phyloP scores from a whole-genome alignment of 1,140 invertebrate genomes.

The Sminthurinus signatus region DNA sequence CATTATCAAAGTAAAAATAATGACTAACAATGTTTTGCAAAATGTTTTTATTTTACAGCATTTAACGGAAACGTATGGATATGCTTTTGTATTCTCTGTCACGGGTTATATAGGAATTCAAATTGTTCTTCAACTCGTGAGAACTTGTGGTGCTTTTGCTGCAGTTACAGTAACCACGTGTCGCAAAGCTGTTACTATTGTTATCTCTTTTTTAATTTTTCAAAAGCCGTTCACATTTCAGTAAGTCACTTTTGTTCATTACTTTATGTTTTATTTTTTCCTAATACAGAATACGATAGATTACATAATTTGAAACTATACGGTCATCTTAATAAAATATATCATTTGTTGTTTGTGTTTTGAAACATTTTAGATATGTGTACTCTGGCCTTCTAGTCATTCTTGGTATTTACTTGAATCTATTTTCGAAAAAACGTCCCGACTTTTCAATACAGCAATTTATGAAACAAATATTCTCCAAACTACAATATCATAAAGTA shows the following conservation, averaged over 20 bases:
- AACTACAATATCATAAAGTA: not conserved
- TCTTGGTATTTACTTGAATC: constrained; percentile 59
- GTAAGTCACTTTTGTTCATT: constrained; percentile 54
- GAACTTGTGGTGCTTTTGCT: constrained; percentile 77
- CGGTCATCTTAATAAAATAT: too few species aligned
- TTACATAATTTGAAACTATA: too few species aligned
- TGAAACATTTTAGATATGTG: constrained; percentile 76
- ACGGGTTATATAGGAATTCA: constrained; percentile 88
- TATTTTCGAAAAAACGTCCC: constrained; percentile 38
- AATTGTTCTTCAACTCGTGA: constrained; percentile 79
- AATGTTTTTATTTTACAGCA: constrained; percentile 54
- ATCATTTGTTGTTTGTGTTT: too few species aligned
- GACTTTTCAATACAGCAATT: constrained; percentile 22
- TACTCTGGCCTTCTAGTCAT: constrained; percentile 83
- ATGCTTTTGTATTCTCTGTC: constrained; percentile 76
- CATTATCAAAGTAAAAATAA: too few species aligned
- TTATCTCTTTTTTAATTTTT: constrained; percentile 88
- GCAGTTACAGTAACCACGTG: constrained; percentile 84
- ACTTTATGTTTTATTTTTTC: too few species aligned
- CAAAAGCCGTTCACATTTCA: constrained; percentile 89
- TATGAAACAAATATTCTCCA: not conserved
- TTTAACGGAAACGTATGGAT: constrained; percentile 70
- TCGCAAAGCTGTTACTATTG: constrained; percentile 84
- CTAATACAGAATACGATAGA: too few species aligned
- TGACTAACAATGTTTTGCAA: too few species aligned